A percentile compares a stretch with the other conserved stretches of the same genome.
These are phyloP conservation scores for Paguma larvata DNA, from an alignment of 2,797 vertebrate species.

Conservation along the genomic window DNA sequence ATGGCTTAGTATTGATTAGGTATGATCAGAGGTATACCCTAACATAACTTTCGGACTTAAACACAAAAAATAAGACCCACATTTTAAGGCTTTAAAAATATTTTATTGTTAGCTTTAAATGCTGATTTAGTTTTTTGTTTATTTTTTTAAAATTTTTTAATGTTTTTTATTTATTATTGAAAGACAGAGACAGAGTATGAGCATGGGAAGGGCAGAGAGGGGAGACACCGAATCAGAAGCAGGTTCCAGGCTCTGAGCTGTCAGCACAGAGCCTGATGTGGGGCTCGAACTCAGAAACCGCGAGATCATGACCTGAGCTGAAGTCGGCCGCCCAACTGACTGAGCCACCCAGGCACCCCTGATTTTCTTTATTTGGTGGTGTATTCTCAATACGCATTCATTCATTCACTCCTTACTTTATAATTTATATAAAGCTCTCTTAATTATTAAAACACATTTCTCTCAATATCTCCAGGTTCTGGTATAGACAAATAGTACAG, in stretches of 20 bases:
- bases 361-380: not conserved
- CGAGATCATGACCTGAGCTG: no score
- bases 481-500: not conserved
- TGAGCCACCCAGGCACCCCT: no score
- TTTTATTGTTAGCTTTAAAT: conserved; percentile 15
- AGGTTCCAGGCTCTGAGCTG: no score
- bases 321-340: no score
- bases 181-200: no score
- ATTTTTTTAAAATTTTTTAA: not conserved
- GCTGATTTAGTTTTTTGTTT: not conserved
- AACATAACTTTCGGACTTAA: not conserved
- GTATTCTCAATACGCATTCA: not conserved
- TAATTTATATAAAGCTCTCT: not conserved
- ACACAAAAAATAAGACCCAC: not conserved
- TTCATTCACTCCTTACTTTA: not conserved
- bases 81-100: conserved; percentile 5
- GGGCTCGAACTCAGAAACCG: no score
- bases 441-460: not conserved
- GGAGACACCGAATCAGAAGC: no score
- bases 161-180: no score
- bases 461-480: not conserved
- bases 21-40: not conserved
- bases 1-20: not conserved
- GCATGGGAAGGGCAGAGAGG: no score
- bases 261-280: no score